Percentiles rank a stretch among this genome's conserved stretches.
Conservation (phyloP, 1,140 invertebrate genomes). For the Bombus turneri region DNA sequence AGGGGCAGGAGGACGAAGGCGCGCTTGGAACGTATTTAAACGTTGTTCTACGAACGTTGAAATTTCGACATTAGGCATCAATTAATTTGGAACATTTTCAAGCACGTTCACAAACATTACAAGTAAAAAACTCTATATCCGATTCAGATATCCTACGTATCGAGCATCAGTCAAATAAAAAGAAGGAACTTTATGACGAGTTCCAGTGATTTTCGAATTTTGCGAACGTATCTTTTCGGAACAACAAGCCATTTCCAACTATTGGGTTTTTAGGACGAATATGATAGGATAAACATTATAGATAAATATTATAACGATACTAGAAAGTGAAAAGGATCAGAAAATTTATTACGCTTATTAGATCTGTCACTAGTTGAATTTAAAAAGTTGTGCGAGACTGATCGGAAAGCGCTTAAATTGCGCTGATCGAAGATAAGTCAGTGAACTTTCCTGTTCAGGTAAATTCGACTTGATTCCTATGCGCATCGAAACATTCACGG, state of each 20-base stretch:
- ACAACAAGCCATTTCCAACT: not conserved
- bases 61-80: not conserved
- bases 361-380: not conserved
- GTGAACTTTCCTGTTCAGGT: no score
- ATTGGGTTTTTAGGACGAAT: not conserved
- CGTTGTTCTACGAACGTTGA: not conserved
- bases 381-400: not conserved
- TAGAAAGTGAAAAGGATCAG: not conserved
- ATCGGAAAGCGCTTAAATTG: not conserved
- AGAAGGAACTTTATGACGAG: no score
- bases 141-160: not conserved
- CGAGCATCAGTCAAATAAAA: not conserved
- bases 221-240: not conserved
- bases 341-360: not conserved
- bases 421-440: no score
- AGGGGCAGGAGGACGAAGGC: not conserved
- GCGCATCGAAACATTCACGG: not conserved
- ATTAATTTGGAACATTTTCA: not conserved
- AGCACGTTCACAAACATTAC: not conserved
- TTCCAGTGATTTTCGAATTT: not conserved
- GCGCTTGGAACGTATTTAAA: not conserved
- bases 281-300: not conserved
- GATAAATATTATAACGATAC: not conserved
- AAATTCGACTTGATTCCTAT: not conserved
- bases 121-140: not conserved